Conservation (phyloP, 2,888 invertebrate genomes). For the Parthenolecanium corni region DNA sequence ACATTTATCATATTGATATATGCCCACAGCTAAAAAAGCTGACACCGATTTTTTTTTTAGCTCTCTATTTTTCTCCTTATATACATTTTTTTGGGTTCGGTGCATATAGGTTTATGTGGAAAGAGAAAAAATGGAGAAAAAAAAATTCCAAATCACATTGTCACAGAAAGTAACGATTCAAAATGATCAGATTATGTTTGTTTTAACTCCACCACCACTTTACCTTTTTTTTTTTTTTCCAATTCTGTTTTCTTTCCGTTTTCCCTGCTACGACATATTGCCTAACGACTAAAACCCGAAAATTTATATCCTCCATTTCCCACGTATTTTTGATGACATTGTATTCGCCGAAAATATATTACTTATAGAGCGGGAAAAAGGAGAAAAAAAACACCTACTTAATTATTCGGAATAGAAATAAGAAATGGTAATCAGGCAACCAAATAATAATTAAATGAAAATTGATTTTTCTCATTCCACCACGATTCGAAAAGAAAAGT, state of each 20-base stretch:
- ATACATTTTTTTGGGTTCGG: no score
- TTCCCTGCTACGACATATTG: not conserved
- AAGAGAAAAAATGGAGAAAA: not conserved
- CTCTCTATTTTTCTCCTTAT: no score
- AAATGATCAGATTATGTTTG: slow-evolving; percentile 19
- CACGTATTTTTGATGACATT: slow-evolving; percentile 21
- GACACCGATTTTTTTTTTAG: not conserved
- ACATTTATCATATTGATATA: slow-evolving; percentile 21
- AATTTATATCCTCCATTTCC: slow-evolving; percentile 17
- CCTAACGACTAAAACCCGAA: slow-evolving; percentile 10
- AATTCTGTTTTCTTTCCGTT: not conserved
- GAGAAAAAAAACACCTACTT: no score
- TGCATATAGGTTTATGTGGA: no score
- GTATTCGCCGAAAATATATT: not conserved
- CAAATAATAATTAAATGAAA: no score
- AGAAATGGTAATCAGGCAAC: no score
- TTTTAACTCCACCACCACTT: not conserved
- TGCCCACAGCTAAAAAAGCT: slow-evolving; percentile 16
- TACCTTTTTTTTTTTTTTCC: not conserved
- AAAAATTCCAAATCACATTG: slow-evolving; percentile 11
- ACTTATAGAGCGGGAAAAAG: no score
- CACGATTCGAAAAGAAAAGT: no score
- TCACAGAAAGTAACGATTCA: slow-evolving; percentile 7
- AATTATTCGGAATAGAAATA: no score
- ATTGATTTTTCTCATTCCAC: no score